phyloP scores from a whole-genome alignment of 2,888 invertebrate species.

The Incurvaria masculella region DNA sequence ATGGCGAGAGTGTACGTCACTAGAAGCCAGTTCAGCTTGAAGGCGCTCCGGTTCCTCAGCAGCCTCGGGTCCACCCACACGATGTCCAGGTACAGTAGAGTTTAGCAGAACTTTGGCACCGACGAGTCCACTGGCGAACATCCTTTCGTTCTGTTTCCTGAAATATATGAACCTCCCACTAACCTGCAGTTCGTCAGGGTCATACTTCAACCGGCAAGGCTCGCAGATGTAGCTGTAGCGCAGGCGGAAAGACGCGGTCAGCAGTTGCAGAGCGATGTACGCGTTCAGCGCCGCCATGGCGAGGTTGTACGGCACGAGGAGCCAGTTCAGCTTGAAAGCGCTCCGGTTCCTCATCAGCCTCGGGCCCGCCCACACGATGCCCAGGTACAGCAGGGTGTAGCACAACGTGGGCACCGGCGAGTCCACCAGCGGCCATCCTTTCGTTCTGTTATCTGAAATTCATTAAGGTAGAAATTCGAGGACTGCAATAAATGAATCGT shows the following conservation, averaged over 20 bases:
- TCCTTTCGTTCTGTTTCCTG: conserved; percentile 78
- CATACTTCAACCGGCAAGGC: conserved; percentile 72
- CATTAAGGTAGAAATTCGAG: conserved; percentile 11
- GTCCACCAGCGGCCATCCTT: conserved; percentile 82
- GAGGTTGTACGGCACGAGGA: conserved; percentile 82
- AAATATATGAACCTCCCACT: no score
- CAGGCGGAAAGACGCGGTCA: conserved; percentile 69
- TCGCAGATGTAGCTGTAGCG: conserved; percentile 86
- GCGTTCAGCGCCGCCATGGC: conserved; percentile 78
- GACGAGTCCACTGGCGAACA: conserved; percentile 86
- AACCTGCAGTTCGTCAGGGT: conserved; percentile 81
- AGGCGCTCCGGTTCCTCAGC: conserved; percentile 53
- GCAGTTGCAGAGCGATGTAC: conserved; percentile 76
- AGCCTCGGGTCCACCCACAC: conserved; percentile 78
- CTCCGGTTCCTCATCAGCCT: conserved; percentile 73
- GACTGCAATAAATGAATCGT: not conserved
- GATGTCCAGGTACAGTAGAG: conserved; percentile 68
- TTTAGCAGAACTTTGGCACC: conserved; percentile 66
- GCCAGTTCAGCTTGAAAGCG: conserved; percentile 71
- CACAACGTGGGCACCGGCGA: conserved; percentile 72
- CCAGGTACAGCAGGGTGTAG: conserved; percentile 68
- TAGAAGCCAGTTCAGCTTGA: conserved; percentile 50
- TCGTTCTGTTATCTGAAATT: conserved; percentile 72
- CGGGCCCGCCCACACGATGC: conserved; percentile 78
- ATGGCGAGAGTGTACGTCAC: conserved; percentile 81